A percentile compares a stretch with the other conserved stretches of the same genome.
phyloP scores from a whole-genome alignment of 2,113 vertebrate species.

The Gnathonemus longibarbis region DNA sequence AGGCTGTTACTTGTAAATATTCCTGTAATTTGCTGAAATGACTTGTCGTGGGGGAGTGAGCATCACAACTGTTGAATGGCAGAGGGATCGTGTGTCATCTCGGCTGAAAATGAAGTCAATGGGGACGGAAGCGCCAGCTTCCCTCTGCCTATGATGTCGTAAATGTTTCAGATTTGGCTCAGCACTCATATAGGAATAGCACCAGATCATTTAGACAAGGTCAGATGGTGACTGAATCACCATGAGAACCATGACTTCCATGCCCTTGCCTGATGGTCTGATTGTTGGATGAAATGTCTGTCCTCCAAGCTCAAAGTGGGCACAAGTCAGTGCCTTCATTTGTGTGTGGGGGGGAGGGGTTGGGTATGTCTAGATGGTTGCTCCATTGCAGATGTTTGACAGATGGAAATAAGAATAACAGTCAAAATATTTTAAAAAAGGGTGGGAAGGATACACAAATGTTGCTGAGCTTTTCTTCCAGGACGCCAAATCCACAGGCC shows the following conservation, averaged over 20 bases:
- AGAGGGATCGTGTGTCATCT: neutral
- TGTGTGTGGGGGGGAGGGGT: neutral
- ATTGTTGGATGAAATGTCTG: neutral
- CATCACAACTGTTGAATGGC: neutral
- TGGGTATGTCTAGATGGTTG: neutral
- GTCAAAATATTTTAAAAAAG: neutral
- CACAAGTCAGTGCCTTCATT: neutral
- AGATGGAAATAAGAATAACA: neutral
- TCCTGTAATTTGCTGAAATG: neutral
- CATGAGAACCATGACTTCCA: neutral
- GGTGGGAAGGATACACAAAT: neutral
- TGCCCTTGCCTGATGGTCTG: neutral
- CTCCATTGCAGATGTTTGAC: neutral
- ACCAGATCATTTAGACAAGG: neutral
- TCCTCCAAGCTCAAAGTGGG: neutral
- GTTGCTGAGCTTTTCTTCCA: neutral
- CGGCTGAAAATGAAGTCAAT: neutral
- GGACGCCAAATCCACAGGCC: neutral
- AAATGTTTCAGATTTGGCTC: neutral
- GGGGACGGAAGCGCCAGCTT: neutral
- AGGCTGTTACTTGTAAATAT: neutral
- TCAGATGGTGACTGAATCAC: neutral
- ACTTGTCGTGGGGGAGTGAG: neutral
- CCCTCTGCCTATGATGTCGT: neutral
- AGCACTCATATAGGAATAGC: neutral